phyloP scores from a whole-genome alignment of 1,140 invertebrate genomes.

The Musca domestica region DNA sequence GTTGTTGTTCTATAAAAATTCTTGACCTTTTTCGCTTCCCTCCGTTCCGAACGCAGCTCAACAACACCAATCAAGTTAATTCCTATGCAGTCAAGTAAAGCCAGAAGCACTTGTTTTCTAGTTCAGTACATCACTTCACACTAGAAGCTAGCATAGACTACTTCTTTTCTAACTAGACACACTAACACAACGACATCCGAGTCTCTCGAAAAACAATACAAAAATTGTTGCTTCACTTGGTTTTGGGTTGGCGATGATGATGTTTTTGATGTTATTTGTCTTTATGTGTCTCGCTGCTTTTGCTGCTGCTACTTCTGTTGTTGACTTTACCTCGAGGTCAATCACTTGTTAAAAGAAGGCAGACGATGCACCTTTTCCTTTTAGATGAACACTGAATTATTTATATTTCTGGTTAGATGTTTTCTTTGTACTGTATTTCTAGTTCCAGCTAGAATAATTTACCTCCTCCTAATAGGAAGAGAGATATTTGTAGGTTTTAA shows the following conservation, averaged over 20 bases:
- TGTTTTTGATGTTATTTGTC: constrained; percentile 3
- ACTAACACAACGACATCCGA: background rate
- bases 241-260: no score
- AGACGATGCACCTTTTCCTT: no score
- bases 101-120: constrained; percentile 19
- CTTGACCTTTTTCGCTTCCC: constrained; percentile 18
- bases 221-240: constrained; percentile 22
- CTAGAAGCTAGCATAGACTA: no score
- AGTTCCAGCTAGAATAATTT: no score
- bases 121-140: background rate
- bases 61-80: background rate
- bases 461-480: no score
- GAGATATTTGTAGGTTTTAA: no score
- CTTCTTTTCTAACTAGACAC: background rate
- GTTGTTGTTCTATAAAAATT: constrained; percentile 12
- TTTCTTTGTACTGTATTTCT: no score
- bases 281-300: background rate
- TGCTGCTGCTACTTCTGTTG: background rate
- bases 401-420: no score
- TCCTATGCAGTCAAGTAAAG: constrained; percentile 13
- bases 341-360: background rate
- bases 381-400: no score
- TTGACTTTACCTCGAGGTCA: constrained; percentile 15
- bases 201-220: background rate
- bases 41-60: background rate